Conservation (phyloP, 2,888 invertebrate genomes). For the Drosophila atripex region DNA sequence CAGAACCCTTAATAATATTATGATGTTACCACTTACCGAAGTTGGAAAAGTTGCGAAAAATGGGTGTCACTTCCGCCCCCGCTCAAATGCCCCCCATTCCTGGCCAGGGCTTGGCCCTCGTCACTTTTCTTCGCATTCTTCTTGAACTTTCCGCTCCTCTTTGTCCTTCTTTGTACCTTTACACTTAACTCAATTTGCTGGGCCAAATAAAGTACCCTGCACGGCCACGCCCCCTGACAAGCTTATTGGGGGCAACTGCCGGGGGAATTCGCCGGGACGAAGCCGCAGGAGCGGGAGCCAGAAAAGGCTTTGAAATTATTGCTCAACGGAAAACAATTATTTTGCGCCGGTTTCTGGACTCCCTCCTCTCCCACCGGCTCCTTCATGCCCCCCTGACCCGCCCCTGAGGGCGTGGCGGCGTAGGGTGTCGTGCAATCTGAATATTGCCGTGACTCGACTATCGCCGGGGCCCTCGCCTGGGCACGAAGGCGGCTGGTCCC, state of each 20-base stretch:
- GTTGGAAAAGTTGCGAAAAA: neutral
- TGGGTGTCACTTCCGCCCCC: slow-evolving; percentile 23
- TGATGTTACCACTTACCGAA: neutral
- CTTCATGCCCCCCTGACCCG: slow-evolving; percentile 42
- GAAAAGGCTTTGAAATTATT: slow-evolving; percentile 69
- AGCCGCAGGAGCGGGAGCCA: neutral
- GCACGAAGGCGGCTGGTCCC: slow-evolving; percentile 16
- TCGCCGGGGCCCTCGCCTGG: neutral
- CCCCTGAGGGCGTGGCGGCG: slow-evolving; percentile 30
- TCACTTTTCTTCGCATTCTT: neutral
- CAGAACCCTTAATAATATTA: neutral
- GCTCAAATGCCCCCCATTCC: neutral
- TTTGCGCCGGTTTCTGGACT: slow-evolving; percentile 55
- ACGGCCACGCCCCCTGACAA: slow-evolving; percentile 33
- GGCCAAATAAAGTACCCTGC: slow-evolving; percentile 29
- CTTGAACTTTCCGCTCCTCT: slow-evolving; percentile 16
- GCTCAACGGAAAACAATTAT: slow-evolving; percentile 77
- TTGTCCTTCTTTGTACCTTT: slow-evolving; percentile 32
- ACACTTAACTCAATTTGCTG: slow-evolving; percentile 68
- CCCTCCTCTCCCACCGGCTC: neutral
- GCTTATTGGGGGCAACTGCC: slow-evolving; percentile 44
- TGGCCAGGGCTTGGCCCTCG: slow-evolving; percentile 39
- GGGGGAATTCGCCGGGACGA: slow-evolving; percentile 29
- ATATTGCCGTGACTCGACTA: slow-evolving; percentile 69
- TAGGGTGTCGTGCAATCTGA: slow-evolving; percentile 59